Evolutionary conservation across 2,888 invertebrate genomes (phyloP).

Genomic region (Platycheirus albimanus): DNA sequence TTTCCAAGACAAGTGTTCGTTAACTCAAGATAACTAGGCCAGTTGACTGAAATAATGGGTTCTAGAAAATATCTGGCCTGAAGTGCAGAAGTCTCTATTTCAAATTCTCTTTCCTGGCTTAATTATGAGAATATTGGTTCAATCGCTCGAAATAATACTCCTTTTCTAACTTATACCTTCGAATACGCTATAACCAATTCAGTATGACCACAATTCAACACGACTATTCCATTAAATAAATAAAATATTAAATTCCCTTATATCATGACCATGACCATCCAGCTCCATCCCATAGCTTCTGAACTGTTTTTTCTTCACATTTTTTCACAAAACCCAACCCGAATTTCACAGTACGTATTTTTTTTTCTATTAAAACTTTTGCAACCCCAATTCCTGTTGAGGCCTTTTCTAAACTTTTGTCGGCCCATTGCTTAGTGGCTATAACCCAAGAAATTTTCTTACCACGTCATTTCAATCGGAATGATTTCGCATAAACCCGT

Average conservation of each 20-base stretch:
- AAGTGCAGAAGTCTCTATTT: no score
- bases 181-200: no score
- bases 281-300: not conserved
- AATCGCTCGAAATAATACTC: no score
- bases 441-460: constrained; percentile 56
- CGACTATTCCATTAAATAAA: constrained; percentile 35
- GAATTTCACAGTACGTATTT: not conserved
- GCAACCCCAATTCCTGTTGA: constrained; percentile 22
- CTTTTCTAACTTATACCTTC: no score
- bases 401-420: not conserved
- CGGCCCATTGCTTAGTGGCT: constrained; percentile 36
- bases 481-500: constrained; percentile 71
- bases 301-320: constrained; percentile 4
- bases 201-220: constrained; percentile 11
- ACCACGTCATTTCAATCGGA: constrained; percentile 73
- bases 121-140: no score
- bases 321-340: constrained; percentile 33
- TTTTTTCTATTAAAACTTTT: constrained; percentile 51
- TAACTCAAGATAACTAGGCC: no score
- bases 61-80: no score
- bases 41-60: no score
- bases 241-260: constrained; percentile 34
- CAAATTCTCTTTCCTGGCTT: no score
- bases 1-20: no score
- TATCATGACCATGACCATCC: not conserved